These are phyloP conservation scores for Pandemis heparana DNA, from an alignment of 2,888 invertebrate genomes.

Conservation along the genomic window DNA sequence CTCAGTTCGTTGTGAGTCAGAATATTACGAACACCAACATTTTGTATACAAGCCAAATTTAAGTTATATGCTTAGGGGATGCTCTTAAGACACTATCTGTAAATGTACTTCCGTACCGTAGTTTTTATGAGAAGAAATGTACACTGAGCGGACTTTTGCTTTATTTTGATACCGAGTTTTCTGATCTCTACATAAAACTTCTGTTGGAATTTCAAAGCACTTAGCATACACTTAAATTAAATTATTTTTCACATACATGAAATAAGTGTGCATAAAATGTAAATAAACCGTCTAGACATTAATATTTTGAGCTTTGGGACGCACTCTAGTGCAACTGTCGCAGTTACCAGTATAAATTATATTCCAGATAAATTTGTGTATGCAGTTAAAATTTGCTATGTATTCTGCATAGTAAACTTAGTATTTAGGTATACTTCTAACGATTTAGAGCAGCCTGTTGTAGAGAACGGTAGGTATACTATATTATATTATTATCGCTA, in stretches of 20 bases:
- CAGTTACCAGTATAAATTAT: background rate
- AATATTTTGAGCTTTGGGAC: background rate
- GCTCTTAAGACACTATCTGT: background rate
- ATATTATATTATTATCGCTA: too few relatives aligned
- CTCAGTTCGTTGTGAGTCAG: background rate
- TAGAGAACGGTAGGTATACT: too few relatives aligned
- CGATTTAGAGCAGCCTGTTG: too few relatives aligned
- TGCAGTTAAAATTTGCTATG: too few relatives aligned
- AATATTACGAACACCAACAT: background rate
- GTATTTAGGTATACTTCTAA: too few relatives aligned
- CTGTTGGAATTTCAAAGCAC: background rate
- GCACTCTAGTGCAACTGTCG: background rate
- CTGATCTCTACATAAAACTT: background rate
- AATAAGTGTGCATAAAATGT: background rate
- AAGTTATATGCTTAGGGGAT: background rate
- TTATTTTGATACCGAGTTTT: background rate
- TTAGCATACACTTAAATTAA: background rate
- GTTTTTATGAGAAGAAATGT: background rate
- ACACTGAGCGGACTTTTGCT: background rate
- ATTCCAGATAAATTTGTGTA: background rate
- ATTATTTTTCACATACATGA: background rate
- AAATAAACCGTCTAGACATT: background rate
- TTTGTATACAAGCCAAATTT: background rate
- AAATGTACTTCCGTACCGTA: constrained; percentile 2
- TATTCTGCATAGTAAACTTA: too few relatives aligned